Evolutionary conservation across 1,140 invertebrate genomes (phyloP).

Genomic region (Drosophila sproati): DNA sequence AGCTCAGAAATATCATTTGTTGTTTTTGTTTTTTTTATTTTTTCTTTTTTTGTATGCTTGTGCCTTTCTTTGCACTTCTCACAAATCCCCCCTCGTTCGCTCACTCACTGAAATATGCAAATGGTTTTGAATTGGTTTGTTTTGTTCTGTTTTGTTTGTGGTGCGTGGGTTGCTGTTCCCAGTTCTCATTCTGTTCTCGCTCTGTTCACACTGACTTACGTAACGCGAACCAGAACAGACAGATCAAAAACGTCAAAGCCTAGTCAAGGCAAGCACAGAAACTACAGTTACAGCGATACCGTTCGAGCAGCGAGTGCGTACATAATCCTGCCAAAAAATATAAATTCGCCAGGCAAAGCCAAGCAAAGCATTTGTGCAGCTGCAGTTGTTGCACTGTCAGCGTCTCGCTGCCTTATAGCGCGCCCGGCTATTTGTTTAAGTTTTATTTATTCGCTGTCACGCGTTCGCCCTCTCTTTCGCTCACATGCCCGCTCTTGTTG

Average conservation of each 20-base stretch:
- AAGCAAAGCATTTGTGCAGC: slow-evolving; percentile 22
- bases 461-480: slow-evolving; percentile 4
- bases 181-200: slow-evolving; percentile 11
- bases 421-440: slow-evolving; percentile 6
- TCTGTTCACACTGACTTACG: slow-evolving; percentile 36
- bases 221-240: slow-evolving; percentile 10
- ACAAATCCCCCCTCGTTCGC: neutral
- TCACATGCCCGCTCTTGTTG: slow-evolving; percentile 23
- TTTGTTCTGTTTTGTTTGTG: slow-evolving; percentile 52
- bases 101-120: slow-evolving; percentile 29
- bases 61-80: slow-evolving; percentile 28
- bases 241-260: neutral
- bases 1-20: slow-evolving; percentile 45
- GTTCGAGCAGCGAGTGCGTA: neutral
- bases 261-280: neutral
- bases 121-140: slow-evolving; percentile 37
- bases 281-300: neutral
- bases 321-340: slow-evolving; percentile 21
- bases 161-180: slow-evolving; percentile 53
- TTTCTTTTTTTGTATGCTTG: slow-evolving; percentile 1
- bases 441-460: neutral
- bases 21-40: neutral
- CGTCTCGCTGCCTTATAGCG: slow-evolving; percentile 7
- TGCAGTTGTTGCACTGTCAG: neutral
- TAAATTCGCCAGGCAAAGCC: too few relatives aligned